phyloP scores from a whole-genome alignment of 2,113 vertebrate genomes.

The Pseudopodoces humilis region DNA sequence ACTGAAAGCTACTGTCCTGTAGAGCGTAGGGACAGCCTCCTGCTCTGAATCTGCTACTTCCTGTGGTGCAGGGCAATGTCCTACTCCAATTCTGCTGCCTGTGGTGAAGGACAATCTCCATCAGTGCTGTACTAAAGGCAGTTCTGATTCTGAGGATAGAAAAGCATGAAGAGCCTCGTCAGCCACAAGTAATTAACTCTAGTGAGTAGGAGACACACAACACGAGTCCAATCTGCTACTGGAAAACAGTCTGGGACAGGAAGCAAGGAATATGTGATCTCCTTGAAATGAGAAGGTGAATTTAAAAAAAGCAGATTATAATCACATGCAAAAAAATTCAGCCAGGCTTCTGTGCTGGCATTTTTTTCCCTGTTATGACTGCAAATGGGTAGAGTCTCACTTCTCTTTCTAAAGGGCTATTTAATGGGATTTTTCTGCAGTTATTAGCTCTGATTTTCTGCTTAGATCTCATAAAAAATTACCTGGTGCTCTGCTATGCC shows the following conservation, averaged over 20 bases:
- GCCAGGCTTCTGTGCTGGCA: background rate
- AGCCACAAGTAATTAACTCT: slow-evolving; percentile 13
- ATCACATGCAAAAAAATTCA: background rate
- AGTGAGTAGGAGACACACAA: background rate
- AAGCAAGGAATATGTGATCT: background rate
- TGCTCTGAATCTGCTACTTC: background rate
- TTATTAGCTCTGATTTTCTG: background rate
- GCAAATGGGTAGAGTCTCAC: background rate
- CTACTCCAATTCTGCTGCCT: background rate
- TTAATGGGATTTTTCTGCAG: background rate
- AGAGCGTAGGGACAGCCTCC: rapidly evolving
- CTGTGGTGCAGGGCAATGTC: background rate
- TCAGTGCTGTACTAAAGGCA: rapidly evolving
- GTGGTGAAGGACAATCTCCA: background rate
- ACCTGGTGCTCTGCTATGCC: background rate
- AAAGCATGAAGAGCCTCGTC: background rate
- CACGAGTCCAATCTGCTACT: background rate
- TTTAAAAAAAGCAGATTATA: background rate
- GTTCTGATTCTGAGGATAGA: background rate
- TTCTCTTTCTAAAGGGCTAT: background rate
- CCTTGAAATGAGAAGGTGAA: background rate
- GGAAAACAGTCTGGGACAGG: background rate
- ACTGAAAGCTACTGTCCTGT: background rate
- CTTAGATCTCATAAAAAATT: background rate
- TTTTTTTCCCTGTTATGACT: background rate